A percentile compares a stretch with the other conserved stretches of the same genome.
Evolutionary conservation across 2,888 invertebrate species (phyloP).

Genomic region (Cybosia mesomella): DNA sequence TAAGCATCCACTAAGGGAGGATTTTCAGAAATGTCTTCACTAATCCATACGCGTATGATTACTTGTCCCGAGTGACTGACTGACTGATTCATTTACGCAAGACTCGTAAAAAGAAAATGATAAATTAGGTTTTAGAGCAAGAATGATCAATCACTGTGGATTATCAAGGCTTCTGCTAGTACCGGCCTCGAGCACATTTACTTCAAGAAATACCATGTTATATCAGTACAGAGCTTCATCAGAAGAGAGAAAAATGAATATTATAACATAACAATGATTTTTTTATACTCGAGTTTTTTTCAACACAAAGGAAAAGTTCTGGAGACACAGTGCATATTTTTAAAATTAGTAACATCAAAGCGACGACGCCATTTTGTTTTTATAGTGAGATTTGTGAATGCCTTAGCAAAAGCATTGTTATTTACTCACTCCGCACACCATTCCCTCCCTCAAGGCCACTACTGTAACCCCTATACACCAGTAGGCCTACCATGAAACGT

Average conservation of each 20-base stretch:
- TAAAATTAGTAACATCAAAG: neutral
- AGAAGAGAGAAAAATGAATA: neutral
- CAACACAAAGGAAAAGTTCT: neutral
- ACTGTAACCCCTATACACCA: too few relatives aligned
- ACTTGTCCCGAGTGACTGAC: too few relatives aligned
- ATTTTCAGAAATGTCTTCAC: too few relatives aligned
- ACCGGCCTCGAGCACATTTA: neutral
- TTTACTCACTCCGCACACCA: too few relatives aligned
- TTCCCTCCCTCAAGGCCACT: too few relatives aligned
- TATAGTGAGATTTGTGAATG: neutral
- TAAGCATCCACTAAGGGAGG: too few relatives aligned
- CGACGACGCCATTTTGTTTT: neutral
- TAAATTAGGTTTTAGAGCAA: neutral
- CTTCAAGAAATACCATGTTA: neutral
- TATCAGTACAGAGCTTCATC: neutral
- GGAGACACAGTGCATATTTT: neutral
- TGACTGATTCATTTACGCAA: neutral
- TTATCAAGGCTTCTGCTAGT: neutral
- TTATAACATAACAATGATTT: constrained; percentile 2
- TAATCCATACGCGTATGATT: too few relatives aligned
- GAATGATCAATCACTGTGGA: neutral
- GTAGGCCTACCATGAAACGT: too few relatives aligned
- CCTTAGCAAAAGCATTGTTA: neutral
- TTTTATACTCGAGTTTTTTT: neutral
- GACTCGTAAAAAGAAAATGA: neutral